Evolutionary conservation across 1,140 invertebrate genomes (phyloP), one percentile per base, ranked within the genome.

Genomic region (Drosophila sulfurigaster): DNA sequence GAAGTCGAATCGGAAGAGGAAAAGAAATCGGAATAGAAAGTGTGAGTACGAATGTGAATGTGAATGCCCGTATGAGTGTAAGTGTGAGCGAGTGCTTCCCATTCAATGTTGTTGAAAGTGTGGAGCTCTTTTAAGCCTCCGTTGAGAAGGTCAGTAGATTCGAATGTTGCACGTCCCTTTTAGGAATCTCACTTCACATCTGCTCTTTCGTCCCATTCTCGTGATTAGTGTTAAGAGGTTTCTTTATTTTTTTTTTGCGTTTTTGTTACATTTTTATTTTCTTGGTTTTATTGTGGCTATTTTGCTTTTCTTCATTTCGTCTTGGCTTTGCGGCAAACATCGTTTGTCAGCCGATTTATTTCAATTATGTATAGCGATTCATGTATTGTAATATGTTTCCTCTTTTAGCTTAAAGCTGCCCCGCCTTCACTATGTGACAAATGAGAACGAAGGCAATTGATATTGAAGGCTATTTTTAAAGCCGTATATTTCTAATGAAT

Each of bases 301-400:
- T 79, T 66, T 71, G 71, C 60, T 57, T 49, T 59, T 67, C 48
- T 77, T 62, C 32, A n/a, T 51, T 64, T 43, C 46, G 59, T 35
- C 57, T 41, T 57, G 49, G n/a, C 52, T 66, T 46, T 15, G 49
- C n/a, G 48, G 35, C 41, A 43, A 70, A 70, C 73, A 78, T 88
- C 74, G 74, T 81, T 88, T 88, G 80, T 83, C 80, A 81, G 67
- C 57, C 85, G 85, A 88, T 89, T 88, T 88, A 89, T 88, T 88
- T 88, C 85, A 88, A 88, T 88, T 88, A 87, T 82, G 52, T 58
- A 63, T 41, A 41, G 5, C 48, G 43, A 69, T 73, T 73, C 48
- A 67, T 45, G 48, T 48, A 56, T 67, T 73, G 49, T 67, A 73
- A 70, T 60, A 67, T 60, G 35, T 58, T 16, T n/a, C 35, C 4